Evolutionary conservation across 2,888 invertebrate genomes (phyloP), one percentile per base, ranked within the genome.

Genomic region (Girardia tigrina): DNA sequence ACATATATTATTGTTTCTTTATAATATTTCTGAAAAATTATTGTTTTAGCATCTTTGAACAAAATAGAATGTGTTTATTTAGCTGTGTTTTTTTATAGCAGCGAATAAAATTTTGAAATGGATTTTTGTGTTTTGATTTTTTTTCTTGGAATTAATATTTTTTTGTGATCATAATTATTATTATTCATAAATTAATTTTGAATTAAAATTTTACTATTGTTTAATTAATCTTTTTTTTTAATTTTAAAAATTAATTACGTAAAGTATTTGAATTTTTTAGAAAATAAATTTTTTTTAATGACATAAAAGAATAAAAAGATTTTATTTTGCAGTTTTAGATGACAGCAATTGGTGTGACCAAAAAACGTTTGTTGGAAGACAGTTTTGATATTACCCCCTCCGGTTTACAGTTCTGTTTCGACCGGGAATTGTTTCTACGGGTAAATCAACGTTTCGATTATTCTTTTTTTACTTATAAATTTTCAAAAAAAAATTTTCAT

Each of bases 371-470:
- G 12, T 29, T 75, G 8, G 75, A 75, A 28, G 75, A 75, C 20
- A 75, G 28, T 23, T 75, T 75, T 6, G 75, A 75, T 29, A 75
- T 75, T 6, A 73, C 75, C 8, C 75, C 75, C n/a, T 20, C 26
- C 20, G 75, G 75, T 20, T 26, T 75, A 1, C 28, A 73, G 26
- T 75, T 74, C 27, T 75, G 75, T 23, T 75, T 75, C 23, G 75
- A 75, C 28, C 72, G 75, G 29, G 75, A 75, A 23, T 26, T 28
- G 23, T 75, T 75, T 75, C 28, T 75, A 20, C 16, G 72, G 75
- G 75, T 75, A 28, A 29, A 6, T 73, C 23, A 36, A 36, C 16
- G 8, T 36, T 36, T 36, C 36, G 36, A 36, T 36, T 36, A 36
- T 12, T 36, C 16, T 36, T 36, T 36, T 36, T 36, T 16, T 12